Conservation (phyloP, 2,113 vertebrate genomes). For the Papio anubis region DNA sequence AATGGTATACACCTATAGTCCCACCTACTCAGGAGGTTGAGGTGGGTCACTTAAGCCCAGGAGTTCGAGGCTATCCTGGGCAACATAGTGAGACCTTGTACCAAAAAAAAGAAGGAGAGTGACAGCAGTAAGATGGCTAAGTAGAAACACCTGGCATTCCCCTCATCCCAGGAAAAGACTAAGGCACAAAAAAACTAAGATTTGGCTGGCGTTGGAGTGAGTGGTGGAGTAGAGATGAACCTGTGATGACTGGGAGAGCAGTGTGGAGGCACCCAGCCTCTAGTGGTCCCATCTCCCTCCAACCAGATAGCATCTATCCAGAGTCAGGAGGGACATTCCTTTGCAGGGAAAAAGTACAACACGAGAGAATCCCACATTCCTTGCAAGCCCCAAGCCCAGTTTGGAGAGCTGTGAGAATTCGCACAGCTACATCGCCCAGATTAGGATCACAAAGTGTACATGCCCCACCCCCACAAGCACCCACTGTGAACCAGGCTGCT, state of each 20-base stretch:
- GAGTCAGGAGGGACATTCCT: neutral
- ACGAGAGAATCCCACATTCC: neutral
- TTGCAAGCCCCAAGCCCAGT: neutral
- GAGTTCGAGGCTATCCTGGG: neutral
- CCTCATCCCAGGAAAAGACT: neutral
- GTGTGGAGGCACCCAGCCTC: neutral
- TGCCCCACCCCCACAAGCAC: neutral
- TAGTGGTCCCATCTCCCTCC: no score
- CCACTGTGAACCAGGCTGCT: neutral
- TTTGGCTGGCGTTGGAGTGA: neutral
- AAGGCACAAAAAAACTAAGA: neutral
- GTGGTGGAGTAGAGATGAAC: neutral
- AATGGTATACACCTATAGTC: neutral
- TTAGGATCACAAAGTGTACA: neutral
- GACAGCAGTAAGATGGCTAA: neutral
- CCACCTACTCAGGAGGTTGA: neutral
- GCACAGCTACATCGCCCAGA: no score
- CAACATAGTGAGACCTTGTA: neutral
- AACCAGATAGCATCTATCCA: neutral
- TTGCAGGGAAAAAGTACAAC: neutral
- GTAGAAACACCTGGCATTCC: neutral
- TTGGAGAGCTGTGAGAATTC: neutral
- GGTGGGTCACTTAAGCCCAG: neutral
- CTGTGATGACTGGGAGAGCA: neutral
- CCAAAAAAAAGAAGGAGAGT: neutral